Evolutionary conservation across 2,888 invertebrate species (phyloP), one percentile per base, ranked within the genome.

Genomic region (Mayetiola destructor): DNA sequence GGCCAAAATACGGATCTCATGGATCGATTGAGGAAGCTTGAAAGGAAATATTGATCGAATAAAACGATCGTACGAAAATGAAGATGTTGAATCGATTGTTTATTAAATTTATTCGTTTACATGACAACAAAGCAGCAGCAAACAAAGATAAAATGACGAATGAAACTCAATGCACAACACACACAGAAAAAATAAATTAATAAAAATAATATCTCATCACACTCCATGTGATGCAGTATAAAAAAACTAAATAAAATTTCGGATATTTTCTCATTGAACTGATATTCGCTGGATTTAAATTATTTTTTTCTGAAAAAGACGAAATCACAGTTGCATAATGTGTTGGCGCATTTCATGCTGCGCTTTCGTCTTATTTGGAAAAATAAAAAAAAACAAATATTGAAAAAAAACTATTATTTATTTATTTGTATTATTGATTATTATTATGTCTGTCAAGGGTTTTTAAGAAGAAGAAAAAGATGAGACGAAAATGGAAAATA

Each of bases 251-350:
- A 39, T 2, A 18, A 2, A 3, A 23, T 42, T 21, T 42, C 39
- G 39, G 20, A 18, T 39, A 39, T 5, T 40, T 40, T 40, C 40
- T 40, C 40, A 40, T 40, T 48, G 48, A 48, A 48, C 48, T 48
- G 48, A 48, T 23, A 40, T 21, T 40, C 21, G 40, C 21, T 21
- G 40, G 23, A 48, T 48, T 48, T 27, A 48, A 48, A 48, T 48
- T 48, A 48, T 48, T 48, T 48, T 48, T 27, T 48, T 48, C 48
- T 48, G 27, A n/a, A n/a, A n/a, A n/a, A n/a, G n/a, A n/a, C n/a
- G n/a, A n/a, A n/a, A n/a, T n/a, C n/a, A n/a, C n/a, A n/a, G n/a
- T n/a, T n/a, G n/a, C n/a, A n/a, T n/a, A n/a, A n/a, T n/a, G n/a
- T n/a, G n/a, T n/a, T n/a, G n/a, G n/a, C n/a, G n/a, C n/a, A n/a